phyloP scores from a whole-genome alignment of 2,113 vertebrate genomes.

The Microtus ochrogaster region DNA sequence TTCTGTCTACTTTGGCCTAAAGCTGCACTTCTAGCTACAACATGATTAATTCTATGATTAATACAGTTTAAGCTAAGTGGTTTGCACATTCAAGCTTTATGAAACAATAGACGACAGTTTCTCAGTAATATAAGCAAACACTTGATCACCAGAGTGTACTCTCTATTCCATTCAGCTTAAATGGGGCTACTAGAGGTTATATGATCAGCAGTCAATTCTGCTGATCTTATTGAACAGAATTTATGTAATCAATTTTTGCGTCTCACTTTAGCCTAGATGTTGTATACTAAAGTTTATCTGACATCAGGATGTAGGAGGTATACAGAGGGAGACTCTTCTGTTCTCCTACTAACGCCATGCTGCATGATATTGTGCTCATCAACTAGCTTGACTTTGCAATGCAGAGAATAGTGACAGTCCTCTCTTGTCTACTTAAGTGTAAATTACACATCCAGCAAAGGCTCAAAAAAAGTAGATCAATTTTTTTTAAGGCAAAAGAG shows the following conservation, averaged over 20 bases:
- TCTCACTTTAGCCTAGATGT: not conserved
- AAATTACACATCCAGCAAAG: not conserved
- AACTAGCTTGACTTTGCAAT: not conserved
- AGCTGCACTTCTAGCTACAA: not conserved
- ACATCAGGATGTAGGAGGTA: not conserved
- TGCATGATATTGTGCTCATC: not conserved
- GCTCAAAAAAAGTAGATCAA: not conserved
- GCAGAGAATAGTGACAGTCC: not conserved
- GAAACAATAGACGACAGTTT: not conserved
- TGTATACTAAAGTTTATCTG: not conserved
- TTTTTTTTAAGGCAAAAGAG: not conserved
- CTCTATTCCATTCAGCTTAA: not conserved
- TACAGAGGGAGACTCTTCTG: not conserved
- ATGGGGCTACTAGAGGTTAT: not conserved
- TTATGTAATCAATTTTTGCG: not conserved
- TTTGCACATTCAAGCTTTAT: not conserved
- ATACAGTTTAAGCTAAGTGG: not conserved
- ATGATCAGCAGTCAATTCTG: accelerated
- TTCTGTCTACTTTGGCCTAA: not conserved
- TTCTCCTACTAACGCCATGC: not conserved
- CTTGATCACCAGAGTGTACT: not conserved
- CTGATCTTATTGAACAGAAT: not conserved
- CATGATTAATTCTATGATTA: not conserved
- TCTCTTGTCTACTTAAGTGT: not conserved
- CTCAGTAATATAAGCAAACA: not conserved